A percentile compares a stretch with the other conserved stretches of the same genome.
phyloP scores from a whole-genome alignment of 1,140 invertebrate species.

The Solenopsis fugax region DNA sequence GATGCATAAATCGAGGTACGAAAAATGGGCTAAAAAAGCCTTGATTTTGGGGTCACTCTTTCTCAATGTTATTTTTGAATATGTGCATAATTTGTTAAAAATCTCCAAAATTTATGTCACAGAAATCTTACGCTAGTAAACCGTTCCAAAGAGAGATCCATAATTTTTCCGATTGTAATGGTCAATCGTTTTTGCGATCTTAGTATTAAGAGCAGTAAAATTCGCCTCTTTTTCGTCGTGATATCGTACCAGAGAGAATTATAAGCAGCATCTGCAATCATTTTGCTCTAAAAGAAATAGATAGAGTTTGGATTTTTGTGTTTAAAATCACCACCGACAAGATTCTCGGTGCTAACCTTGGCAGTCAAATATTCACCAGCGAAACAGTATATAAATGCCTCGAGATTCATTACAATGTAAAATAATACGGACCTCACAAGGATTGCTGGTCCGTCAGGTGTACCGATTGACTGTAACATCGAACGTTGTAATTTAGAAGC shows the following conservation, averaged over 20 bases:
- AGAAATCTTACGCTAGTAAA: constrained; percentile 50
- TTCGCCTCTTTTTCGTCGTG: not conserved
- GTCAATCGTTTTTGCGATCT: constrained; percentile 52
- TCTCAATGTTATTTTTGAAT: not conserved
- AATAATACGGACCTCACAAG: constrained; percentile 17
- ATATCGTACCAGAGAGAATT: constrained; percentile 46
- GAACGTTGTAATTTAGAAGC: not conserved
- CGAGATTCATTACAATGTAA: constrained; percentile 40
- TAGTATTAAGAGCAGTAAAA: constrained; percentile 28
- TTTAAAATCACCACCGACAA: not conserved
- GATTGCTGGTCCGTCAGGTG: not conserved
- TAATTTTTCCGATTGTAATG: constrained; percentile 52
- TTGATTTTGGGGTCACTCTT: no score
- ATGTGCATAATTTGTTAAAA: not conserved
- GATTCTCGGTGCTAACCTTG: constrained; percentile 40
- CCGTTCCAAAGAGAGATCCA: constrained; percentile 52
- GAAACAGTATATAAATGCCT: constrained; percentile 59
- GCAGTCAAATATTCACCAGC: constrained; percentile 61
- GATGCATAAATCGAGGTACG: no score
- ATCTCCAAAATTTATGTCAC: not conserved
- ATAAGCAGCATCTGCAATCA: constrained; percentile 34
- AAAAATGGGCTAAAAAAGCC: no score
- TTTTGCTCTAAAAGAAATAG: constrained; percentile 29
- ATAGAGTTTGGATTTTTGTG: not conserved
- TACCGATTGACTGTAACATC: constrained; percentile 35